A percentile compares a stretch with the other conserved stretches of the same genome.
Evolutionary conservation across 2,797 vertebrate species (phyloP).

Genomic region (Setipinna tenuifilis): DNA sequence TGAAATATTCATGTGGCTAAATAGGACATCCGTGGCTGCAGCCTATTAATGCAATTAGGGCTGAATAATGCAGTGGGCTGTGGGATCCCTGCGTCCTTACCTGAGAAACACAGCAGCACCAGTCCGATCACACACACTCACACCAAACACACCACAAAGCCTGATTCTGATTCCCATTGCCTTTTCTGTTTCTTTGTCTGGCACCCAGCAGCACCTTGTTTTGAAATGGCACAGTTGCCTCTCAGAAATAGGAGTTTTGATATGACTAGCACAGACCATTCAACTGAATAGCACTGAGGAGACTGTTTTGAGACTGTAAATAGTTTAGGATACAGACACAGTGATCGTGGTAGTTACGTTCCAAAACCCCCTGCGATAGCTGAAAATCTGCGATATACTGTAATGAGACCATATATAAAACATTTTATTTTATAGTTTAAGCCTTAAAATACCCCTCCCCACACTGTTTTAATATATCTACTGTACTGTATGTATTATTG

Average conservation of each 20-base stretch:
- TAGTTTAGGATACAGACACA: too few relatives aligned
- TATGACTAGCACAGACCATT: neutral
- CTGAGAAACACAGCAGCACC: neutral
- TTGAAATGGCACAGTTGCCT: neutral
- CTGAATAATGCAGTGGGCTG: neutral
- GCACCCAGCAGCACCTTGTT: neutral
- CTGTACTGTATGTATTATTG: too few relatives aligned
- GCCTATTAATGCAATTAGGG: neutral
- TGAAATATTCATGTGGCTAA: slow-evolving; percentile 28
- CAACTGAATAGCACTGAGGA: neutral
- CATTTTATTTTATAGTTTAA: too few relatives aligned
- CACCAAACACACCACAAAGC: neutral
- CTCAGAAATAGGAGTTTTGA: neutral
- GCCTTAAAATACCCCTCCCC: too few relatives aligned
- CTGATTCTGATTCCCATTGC: neutral
- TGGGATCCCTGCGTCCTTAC: neutral
- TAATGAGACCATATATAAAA: too few relatives aligned
- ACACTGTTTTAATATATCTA: too few relatives aligned
- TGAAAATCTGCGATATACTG: too few relatives aligned
- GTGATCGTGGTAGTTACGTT: too few relatives aligned
- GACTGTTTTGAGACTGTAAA: neutral
- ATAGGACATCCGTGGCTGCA: slow-evolving; percentile 20
- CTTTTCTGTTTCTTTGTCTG: neutral
- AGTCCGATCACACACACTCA: too few relatives aligned
- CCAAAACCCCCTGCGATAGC: too few relatives aligned